Evolutionary conservation across 2,797 vertebrate species (phyloP), one percentile per base, ranked within the genome.

Genomic region (Todus mexicanus): DNA sequence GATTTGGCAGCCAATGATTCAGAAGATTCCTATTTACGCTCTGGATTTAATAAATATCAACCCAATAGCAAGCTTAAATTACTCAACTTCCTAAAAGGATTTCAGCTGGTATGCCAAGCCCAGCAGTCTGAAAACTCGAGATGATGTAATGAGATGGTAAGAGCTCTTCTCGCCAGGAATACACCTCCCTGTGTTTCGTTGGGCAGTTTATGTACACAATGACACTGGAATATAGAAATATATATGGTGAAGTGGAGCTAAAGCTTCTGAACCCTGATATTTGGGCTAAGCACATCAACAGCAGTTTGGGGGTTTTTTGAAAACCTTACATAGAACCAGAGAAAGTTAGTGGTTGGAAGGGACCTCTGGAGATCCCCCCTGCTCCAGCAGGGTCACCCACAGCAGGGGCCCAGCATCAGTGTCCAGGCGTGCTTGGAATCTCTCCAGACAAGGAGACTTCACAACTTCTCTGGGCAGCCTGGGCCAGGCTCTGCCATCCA

Each of bases 41-140:
- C 68, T 78, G 81, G 48, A 59, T 92, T 84, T 82, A 84, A 84
- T 50, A 93, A 82, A 57, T 50, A 60, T n/a, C 70, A 56, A 27
- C 27, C 64, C 66, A 48, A 72, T 6, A 47, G 48, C 0, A 0
- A 60, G 12, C 73, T 91, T 77, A 61, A 83, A 92, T 66, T 72
- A 78, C 81, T 72, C 66, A 48, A 31, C 76, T 84, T 90, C 90
- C 89, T 81, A 73, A 78, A 92, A 80, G 68, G 66, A 85, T 85
- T 87, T 79, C 87, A 85, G 76, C 74, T 83, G 78, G 45, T 72
- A 33, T 6, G 63, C 63, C 76, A 80, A 93, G 84, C 50, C 75
- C 18, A 4, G 63, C 53, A 92, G 86, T 60, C 78, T 68, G 68
- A 80, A 88, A 80, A 68, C 61, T 75, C 38, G 38, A 60, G 77